These are phyloP conservation scores for Zaprionus vittiger DNA, from an alignment of 1,140 invertebrate genomes.

Conservation along the genomic window DNA sequence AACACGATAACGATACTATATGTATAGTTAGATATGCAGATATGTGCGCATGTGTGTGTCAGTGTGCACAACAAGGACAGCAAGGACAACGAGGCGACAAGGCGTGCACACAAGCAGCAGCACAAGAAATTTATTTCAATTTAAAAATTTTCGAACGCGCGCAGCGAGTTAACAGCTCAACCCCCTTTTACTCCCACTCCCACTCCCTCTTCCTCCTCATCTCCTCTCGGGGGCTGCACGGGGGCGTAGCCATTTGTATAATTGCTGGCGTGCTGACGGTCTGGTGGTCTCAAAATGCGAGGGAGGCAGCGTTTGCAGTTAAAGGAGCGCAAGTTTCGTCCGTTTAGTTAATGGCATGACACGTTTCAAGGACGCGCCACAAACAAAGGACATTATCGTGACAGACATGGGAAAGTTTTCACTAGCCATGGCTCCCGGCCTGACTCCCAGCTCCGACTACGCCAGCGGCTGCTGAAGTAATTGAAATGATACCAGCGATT, in stretches of 20 bases:
- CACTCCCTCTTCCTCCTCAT: neutral
- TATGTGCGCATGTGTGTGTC: constrained; percentile 11
- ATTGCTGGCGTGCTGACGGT: constrained; percentile 66
- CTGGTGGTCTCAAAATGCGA: constrained; percentile 6
- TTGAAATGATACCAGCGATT: constrained; percentile 45
- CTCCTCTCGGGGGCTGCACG: neutral
- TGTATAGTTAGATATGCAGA: constrained; percentile 57
- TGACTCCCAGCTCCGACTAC: neutral
- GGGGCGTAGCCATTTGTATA: constrained; percentile 70
- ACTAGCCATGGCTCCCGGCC: constrained; percentile 27
- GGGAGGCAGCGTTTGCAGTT: no score
- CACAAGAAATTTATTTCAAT: constrained; percentile 77
- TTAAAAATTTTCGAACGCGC: constrained; percentile 82
- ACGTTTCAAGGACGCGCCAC: constrained; percentile 68
- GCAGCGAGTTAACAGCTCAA: constrained; percentile 64
- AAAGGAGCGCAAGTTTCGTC: constrained; percentile 12
- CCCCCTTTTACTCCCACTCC: constrained; percentile 1
- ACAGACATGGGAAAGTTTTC: constrained; percentile 29
- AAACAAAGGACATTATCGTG: constrained; percentile 67
- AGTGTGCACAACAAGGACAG: constrained; percentile 58
- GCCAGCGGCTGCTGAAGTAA: constrained; percentile 5
- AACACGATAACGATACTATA: constrained; percentile 81
- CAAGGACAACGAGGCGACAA: constrained; percentile 52
- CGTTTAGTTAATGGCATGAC: constrained; percentile 69
- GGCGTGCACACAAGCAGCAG: constrained; percentile 29